A percentile compares a stretch with the other conserved stretches of the same genome.
These are phyloP conservation scores for Dryoscopus gambensis DNA, from an alignment of 2,113 vertebrate species.

Conservation along the genomic window DNA sequence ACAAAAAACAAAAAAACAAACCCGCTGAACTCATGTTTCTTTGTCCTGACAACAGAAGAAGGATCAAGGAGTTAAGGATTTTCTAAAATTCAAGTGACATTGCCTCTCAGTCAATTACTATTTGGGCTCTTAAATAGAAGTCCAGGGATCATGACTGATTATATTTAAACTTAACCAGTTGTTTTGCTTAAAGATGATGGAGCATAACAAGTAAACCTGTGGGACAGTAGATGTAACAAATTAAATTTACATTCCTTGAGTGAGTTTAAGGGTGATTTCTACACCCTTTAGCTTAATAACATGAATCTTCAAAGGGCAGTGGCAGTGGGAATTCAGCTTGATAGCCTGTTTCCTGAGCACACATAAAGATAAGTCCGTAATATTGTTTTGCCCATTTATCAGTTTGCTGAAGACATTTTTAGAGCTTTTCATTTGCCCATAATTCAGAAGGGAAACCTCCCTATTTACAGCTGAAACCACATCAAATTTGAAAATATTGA, in stretches of 20 bases:
- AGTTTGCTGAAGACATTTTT: conserved; percentile 10
- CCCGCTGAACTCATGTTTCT: neutral
- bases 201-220: neutral
- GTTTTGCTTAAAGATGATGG: neutral
- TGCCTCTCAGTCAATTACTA: neutral
- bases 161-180: neutral
- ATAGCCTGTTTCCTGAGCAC: conserved; percentile 6
- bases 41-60: neutral
- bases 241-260: neutral
- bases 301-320: neutral
- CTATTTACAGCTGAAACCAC: neutral
- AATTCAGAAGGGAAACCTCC: neutral
- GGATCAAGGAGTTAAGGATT: neutral
- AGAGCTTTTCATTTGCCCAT: neutral
- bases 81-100: neutral
- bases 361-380: neutral
- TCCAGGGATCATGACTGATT: neutral
- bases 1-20: no score
- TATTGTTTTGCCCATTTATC: conserved; percentile 29
- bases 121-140: neutral
- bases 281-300: neutral
- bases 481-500: neutral
- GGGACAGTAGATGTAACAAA: neutral
- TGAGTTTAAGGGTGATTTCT: neutral
- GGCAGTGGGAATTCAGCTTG: neutral